Evolutionary conservation across 1,140 invertebrate species (phyloP).

Genomic region (Cecropterus lyciades): DNA sequence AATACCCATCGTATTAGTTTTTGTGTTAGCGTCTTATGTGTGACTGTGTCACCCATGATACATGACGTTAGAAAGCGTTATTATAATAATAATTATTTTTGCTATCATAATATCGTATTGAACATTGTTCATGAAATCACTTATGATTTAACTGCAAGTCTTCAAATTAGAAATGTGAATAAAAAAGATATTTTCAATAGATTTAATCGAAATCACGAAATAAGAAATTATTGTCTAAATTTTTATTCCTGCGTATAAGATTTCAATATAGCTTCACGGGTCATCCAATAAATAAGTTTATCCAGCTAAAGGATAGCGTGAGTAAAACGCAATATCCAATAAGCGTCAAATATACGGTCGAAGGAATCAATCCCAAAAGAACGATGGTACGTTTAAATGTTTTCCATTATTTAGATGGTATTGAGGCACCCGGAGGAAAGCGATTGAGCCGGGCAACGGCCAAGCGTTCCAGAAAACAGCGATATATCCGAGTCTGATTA

Average conservation of each 20-base stretch:
- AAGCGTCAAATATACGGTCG: constrained; percentile 50
- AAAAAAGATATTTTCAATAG: no score
- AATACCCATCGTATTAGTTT: no score
- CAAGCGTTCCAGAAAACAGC: constrained; percentile 52
- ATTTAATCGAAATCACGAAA: no score
- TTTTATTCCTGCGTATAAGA: not conserved
- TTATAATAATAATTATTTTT: no score
- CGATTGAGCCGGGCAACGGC: constrained; percentile 42
- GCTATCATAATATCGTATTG: no score
- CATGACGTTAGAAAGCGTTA: no score
- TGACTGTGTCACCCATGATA: no score
- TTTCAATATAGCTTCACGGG: constrained; percentile 1
- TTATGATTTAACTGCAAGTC: no score
- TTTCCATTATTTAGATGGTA: constrained; percentile 62
- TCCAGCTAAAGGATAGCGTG: constrained; percentile 22
- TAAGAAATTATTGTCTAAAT: no score
- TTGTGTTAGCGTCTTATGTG: no score
- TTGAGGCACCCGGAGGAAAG: constrained; percentile 45
- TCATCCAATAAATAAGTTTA: constrained; percentile 17
- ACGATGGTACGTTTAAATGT: constrained; percentile 55
- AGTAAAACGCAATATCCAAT: constrained; percentile 46
- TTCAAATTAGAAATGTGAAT: no score
- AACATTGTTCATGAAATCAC: no score
- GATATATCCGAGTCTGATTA: constrained; percentile 43
- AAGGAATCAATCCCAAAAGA: constrained; percentile 55